Conservation (phyloP, 2,113 vertebrate species). For the Eclectus roratus region DNA sequence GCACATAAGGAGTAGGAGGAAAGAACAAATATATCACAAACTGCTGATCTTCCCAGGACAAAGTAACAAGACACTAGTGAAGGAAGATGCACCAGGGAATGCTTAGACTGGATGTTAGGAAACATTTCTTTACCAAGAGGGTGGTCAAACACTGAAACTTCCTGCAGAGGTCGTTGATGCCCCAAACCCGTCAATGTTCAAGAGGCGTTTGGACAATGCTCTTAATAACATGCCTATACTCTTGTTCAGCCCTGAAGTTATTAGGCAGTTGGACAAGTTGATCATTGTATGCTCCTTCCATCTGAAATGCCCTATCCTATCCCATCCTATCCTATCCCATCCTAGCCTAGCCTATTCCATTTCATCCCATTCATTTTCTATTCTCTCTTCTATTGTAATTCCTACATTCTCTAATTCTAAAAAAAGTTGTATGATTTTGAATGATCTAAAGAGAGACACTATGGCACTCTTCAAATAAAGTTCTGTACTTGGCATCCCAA, state of each 20-base stretch:
- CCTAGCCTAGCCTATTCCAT: background rate
- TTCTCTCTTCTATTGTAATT: background rate
- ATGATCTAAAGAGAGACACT: background rate
- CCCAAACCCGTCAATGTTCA: background rate
- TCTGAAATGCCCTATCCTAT: background rate
- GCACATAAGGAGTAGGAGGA: background rate
- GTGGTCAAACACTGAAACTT: background rate
- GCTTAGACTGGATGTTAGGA: background rate
- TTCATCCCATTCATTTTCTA: background rate
- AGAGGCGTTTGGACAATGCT: background rate
- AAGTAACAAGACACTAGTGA: rapidly evolving
- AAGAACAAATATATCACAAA: background rate
- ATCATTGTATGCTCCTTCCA: background rate
- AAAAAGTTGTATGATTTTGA: background rate
- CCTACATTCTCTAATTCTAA: background rate
- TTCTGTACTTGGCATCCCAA: background rate
- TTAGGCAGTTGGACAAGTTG: background rate
- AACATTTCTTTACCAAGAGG: background rate
- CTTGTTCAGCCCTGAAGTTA: background rate
- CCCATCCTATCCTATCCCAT: background rate
- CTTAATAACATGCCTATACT: background rate
- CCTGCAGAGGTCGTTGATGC: rapidly evolving
- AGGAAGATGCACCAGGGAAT: background rate
- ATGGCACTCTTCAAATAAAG: background rate
- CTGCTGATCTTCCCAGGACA: background rate